Conservation (phyloP, 2,888 invertebrate species). For the Drosophila merina region DNA sequence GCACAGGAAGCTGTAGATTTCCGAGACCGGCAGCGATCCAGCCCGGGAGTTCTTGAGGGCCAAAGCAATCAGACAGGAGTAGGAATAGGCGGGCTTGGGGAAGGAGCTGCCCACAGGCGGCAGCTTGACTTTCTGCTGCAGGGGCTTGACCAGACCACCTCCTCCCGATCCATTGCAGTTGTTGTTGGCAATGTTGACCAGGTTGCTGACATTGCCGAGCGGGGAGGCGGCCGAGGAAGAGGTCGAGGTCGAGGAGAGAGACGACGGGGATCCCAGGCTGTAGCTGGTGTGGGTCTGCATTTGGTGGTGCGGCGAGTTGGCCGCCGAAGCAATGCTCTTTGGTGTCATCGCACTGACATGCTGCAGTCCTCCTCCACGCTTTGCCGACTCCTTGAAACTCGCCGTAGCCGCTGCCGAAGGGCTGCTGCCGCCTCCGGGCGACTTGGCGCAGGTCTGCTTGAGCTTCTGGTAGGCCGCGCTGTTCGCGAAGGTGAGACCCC, state of each 20-base stretch:
- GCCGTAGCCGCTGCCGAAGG: constrained; percentile 70
- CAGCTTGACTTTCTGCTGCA: constrained; percentile 75
- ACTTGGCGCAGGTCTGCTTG: constrained; percentile 80
- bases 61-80: constrained; percentile 98
- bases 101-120: constrained; percentile 85
- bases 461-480: constrained; percentile 83
- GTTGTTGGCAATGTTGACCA: constrained; percentile 49
- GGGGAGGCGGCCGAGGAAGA: constrained; percentile 51
- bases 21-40: constrained; percentile 97
- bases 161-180: constrained; percentile 19
- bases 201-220: constrained; percentile 46
- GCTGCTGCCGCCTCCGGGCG: constrained; percentile 52
- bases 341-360: constrained; percentile 70
- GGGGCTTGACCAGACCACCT: constrained; percentile 63
- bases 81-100: constrained; percentile 98
- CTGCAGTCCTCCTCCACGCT: constrained; percentile 61
- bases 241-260: constrained; percentile 51
- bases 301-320: constrained; percentile 74
- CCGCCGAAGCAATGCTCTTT: constrained; percentile 81
- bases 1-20: constrained; percentile 99
- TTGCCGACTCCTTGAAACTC: constrained; percentile 74
- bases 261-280: constrained; percentile 61
- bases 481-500: constrained; percentile 83
- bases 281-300: constrained; percentile 51
- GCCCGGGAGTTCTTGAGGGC: constrained; percentile 97